These are phyloP conservation scores for Eupithecia dodoneata DNA, from an alignment of 2,888 invertebrate genomes.

Conservation along the genomic window DNA sequence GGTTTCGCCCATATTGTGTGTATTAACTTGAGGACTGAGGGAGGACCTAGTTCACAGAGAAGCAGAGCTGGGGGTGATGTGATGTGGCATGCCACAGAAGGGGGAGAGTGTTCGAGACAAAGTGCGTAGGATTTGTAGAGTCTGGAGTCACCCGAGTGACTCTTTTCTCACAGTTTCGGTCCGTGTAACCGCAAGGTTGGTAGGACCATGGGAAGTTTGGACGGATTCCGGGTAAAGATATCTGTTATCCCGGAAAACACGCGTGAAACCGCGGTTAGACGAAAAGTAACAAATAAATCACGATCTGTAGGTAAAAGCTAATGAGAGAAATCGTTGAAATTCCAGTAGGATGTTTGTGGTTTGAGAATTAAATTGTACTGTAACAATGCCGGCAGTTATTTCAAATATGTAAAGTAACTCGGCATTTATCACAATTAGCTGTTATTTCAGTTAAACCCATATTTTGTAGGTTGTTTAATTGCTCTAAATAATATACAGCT, in stretches of 20 bases:
- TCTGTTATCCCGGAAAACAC: background rate
- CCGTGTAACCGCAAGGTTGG: too few species aligned
- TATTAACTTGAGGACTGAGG: too few species aligned
- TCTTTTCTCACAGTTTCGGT: too few species aligned
- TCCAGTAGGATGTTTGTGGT: background rate
- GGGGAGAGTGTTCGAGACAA: too few species aligned
- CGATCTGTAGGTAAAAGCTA: background rate
- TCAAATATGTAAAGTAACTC: background rate
- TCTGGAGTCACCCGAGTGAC: too few species aligned
- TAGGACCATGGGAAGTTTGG: too few species aligned
- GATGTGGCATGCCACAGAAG: too few species aligned
- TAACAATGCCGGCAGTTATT: conserved; percentile 2
- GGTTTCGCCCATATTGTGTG: too few species aligned
- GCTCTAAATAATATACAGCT: background rate
- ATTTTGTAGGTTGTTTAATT: conserved; percentile 8
- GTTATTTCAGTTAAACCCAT: background rate
- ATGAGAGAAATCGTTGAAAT: background rate
- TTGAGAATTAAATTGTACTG: background rate
- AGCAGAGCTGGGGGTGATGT: too few species aligned
- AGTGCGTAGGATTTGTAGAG: too few species aligned
- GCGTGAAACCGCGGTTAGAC: background rate
- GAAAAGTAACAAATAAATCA: background rate
- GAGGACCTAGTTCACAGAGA: too few species aligned
- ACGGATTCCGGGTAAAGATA: background rate
- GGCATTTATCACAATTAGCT: conserved; percentile 6